Conservation (phyloP, 2,113 vertebrate genomes). For the Barbus barbus region DNA sequence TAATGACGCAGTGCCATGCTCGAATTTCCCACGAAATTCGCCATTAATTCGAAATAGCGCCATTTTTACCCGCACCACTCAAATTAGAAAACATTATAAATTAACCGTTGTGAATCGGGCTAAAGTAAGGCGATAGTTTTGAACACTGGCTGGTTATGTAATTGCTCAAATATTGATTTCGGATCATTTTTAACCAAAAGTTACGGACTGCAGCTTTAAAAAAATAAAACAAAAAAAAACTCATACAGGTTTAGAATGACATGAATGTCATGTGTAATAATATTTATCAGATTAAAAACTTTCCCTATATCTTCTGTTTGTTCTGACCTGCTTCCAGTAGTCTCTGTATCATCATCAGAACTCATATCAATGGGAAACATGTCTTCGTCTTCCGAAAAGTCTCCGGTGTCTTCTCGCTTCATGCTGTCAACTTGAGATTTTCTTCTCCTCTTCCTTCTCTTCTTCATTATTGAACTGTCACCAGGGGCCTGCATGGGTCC, state of each 20-base stretch:
- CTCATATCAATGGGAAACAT: constrained; percentile 96
- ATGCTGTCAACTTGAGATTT: constrained; percentile 84
- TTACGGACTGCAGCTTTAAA: too few relatives aligned
- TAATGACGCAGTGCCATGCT: too few relatives aligned
- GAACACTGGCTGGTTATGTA: too few relatives aligned
- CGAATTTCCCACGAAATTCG: too few relatives aligned
- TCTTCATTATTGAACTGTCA: constrained; percentile 80
- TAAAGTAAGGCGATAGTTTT: too few relatives aligned
- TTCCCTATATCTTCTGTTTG: neutral
- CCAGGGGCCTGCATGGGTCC: constrained; percentile 57
- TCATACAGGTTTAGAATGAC: neutral
- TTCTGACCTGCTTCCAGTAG: constrained; percentile 73
- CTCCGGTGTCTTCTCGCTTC: constrained; percentile 80
- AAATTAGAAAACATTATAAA: too few relatives aligned
- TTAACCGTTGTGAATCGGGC: too few relatives aligned
- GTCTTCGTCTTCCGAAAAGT: constrained; percentile 89
- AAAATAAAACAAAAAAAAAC: too few relatives aligned
- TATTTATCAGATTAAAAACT: neutral
- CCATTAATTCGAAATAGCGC: too few relatives aligned
- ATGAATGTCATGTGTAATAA: neutral
- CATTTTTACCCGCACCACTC: too few relatives aligned
- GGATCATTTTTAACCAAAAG: too few relatives aligned
- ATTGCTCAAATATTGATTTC: too few relatives aligned
- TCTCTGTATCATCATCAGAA: constrained; percentile 85
- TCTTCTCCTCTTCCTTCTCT: constrained; percentile 88